Evolutionary conservation across 2,888 invertebrate species (phyloP).

Genomic region (Pandemis heparana): DNA sequence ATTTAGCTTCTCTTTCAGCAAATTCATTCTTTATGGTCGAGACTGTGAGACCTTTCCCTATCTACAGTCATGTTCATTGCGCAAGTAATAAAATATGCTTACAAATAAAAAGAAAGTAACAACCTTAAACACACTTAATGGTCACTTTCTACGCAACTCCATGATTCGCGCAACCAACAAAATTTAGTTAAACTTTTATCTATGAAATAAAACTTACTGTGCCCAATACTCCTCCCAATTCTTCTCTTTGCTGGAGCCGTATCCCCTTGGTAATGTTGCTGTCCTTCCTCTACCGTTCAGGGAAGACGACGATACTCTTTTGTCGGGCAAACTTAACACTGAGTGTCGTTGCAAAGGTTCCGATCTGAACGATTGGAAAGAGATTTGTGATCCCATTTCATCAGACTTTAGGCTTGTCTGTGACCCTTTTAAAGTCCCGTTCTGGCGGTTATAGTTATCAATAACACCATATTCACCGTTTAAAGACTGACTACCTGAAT

Average conservation of each 20-base stretch:
- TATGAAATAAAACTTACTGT: conserved; percentile 66
- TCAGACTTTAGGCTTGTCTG: conserved; percentile 70
- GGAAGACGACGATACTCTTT: conserved; percentile 61
- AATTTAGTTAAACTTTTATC: neutral
- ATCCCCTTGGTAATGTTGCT: conserved; percentile 75
- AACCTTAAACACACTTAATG: conserved; percentile 16
- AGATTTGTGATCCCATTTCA: conserved; percentile 68
- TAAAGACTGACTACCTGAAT: conserved; percentile 54
- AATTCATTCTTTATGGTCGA: neutral
- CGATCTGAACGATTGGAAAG: conserved; percentile 75
- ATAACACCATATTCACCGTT: conserved; percentile 59
- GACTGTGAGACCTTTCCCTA: conserved; percentile 18
- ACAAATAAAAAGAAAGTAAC: conserved; percentile 31
- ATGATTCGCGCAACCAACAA: neutral
- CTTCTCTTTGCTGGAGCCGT: conserved; percentile 75
- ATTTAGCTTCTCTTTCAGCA: neutral
- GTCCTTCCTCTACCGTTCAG: conserved; percentile 70
- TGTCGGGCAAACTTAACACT: conserved; percentile 70
- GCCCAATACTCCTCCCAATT: conserved; percentile 83
- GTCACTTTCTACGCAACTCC: conserved; percentile 25
- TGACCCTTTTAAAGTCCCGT: conserved; percentile 64
- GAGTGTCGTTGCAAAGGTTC: conserved; percentile 72
- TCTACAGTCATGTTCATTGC: neutral
- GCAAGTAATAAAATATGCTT: neutral
- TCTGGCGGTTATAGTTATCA: conserved; percentile 49